phyloP scores from a whole-genome alignment of 2,888 invertebrate species.

The Tethea ocularis region DNA sequence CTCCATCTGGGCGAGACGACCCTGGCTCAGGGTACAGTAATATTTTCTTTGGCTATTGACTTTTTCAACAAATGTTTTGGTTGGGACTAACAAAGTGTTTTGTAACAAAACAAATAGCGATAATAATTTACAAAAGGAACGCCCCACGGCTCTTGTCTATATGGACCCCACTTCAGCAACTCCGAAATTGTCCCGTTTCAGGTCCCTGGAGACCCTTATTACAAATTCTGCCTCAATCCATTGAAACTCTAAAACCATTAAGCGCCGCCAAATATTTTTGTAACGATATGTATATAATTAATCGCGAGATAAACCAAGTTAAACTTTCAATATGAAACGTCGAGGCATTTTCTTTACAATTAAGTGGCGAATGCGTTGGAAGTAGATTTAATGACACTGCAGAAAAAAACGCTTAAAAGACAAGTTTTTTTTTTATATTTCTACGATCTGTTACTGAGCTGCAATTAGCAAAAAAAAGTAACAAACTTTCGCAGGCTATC shows the following conservation, averaged over 20 bases:
- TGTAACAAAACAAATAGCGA: background rate
- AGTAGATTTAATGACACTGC: background rate
- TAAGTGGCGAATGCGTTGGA: background rate
- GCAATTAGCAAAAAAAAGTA: no score
- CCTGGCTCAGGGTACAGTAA: background rate
- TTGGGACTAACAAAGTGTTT: background rate
- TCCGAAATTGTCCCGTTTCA: background rate
- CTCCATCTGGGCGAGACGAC: background rate
- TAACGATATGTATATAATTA: background rate
- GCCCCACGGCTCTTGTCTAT: background rate
- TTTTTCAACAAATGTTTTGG: background rate
- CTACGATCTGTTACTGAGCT: no score
- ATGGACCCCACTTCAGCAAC: slow-evolving; percentile 1
- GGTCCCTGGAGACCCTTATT: slow-evolving; percentile 6
- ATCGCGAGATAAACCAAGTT: background rate
- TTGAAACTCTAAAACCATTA: slow-evolving; percentile 14
- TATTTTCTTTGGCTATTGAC: background rate
- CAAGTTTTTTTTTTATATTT: no score
- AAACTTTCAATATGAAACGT: background rate
- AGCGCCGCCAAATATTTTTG: background rate
- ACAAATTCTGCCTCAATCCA: slow-evolving; percentile 26
- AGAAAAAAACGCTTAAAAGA: no score
- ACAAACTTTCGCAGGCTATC: no score
- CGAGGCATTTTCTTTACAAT: background rate
- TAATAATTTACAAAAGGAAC: slow-evolving; percentile 4